These are phyloP conservation scores for Stichopus horrens DNA, from an alignment of 53 echinoderm and acorn worm genomes.

Conservation along the genomic window DNA sequence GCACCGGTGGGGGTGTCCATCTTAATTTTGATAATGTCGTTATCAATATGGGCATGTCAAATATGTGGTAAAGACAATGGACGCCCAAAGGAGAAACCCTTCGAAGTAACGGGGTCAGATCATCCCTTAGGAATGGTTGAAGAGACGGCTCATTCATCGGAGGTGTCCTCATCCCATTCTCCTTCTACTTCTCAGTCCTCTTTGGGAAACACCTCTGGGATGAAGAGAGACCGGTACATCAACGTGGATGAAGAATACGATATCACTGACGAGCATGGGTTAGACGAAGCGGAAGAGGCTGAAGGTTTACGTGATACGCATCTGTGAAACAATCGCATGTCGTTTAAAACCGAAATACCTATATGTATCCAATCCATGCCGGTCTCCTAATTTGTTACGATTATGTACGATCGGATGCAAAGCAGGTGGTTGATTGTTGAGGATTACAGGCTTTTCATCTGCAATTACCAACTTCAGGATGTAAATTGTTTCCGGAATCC, in stretches of 20 bases:
- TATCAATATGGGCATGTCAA: slow-evolving; percentile 1
- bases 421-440: no score
- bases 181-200: neutral
- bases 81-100: neutral
- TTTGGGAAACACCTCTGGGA: neutral
- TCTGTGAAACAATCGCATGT: neutral
- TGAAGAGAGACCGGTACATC: neutral
- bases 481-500: no score
- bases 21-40: neutral
- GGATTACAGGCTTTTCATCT: no score
- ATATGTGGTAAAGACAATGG: neutral
- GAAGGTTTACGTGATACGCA: neutral
- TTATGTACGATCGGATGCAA: no score
- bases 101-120: neutral
- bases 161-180: neutral
- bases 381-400: no score
- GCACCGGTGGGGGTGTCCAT: neutral
- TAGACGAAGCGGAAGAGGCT: neutral
- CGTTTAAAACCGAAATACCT: neutral
- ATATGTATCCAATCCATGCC: no score
- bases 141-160: neutral
- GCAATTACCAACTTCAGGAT: no score
- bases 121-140: slow-evolving; percentile 16
- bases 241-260: neutral
- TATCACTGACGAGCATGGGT: neutral